A percentile compares a stretch with the other conserved stretches of the same genome.
These are phyloP conservation scores for Habroteleia sp. DNA, from an alignment of 2,888 invertebrate species.

Conservation along the genomic window DNA sequence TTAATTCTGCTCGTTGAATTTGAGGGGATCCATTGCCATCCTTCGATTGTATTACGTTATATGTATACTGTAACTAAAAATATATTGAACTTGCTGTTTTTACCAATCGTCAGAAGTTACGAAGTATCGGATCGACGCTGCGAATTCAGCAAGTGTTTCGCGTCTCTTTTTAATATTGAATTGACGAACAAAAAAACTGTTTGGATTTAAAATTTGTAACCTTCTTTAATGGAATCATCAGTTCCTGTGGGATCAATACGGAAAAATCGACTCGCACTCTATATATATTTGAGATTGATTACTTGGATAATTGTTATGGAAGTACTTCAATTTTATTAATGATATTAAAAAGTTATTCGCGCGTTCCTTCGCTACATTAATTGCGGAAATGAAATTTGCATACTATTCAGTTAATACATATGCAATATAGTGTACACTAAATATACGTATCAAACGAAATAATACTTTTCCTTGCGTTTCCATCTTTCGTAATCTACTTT, in stretches of 20 bases:
- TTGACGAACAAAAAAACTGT: slow-evolving; percentile 3
- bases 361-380: too few relatives aligned
- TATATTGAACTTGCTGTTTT: slow-evolving; percentile 47
- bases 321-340: too few relatives aligned
- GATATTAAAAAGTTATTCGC: too few relatives aligned
- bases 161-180: slow-evolving; percentile 14
- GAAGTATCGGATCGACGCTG: slow-evolving; percentile 6
- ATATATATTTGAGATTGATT: too few relatives aligned
- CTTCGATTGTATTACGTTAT: slow-evolving; percentile 57
- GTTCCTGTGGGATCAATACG: slow-evolving; percentile 4
- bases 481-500: too few relatives aligned
- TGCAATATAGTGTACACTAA: too few relatives aligned
- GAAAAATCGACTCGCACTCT: not conserved
- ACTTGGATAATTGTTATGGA: too few relatives aligned
- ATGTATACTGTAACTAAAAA: slow-evolving; percentile 54
- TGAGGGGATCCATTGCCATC: slow-evolving; percentile 63
- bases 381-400: too few relatives aligned
- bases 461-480: too few relatives aligned
- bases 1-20: slow-evolving; percentile 71
- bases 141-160: slow-evolving; percentile 29
- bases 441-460: too few relatives aligned
- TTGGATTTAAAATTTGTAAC: slow-evolving; percentile 15
- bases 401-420: too few relatives aligned
- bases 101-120: slow-evolving; percentile 23
- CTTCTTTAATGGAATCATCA: slow-evolving; percentile 3